Base-by-base conservation (phyloP, 1,140 invertebrate species). In the Pogonognathellus flavescens region DNA sequence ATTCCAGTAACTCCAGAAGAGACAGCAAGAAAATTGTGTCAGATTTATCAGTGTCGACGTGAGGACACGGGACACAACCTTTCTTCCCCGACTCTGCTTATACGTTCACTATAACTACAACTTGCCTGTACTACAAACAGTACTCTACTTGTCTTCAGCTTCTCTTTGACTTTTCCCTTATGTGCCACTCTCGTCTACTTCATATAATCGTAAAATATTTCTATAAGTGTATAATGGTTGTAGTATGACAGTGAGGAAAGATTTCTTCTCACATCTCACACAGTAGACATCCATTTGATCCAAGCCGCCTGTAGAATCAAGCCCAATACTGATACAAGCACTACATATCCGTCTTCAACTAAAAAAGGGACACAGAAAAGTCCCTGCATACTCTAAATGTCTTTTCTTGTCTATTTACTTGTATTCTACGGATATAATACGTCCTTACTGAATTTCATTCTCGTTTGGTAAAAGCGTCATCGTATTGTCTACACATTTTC, bases 1-100 rank as follows among this genome's bases (percentile, higher is more conserved):
- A 66, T 66, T 66, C 20, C 9, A 31, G 53, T 57, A 13, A 57
- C 11, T 13, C 10, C 2, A 10, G 70, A 41, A 62, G 62, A 81
- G 81, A 83, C 85, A 62, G 85, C 41, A 41, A 86, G 85, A 84
- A 86, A 86, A 86, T 86, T 83, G 82, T 83, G 85, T 86, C 85
- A 83, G 82, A 86, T 86, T 86, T 86, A 83, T 86, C 85, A 86
- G 60, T 86, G 85, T 86, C 85, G 72, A 83, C 16, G 50, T 86
- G 81, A 86, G 41, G 82, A 83, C 82, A 80, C 85, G 70, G 70
- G 82, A 82, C 66, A 83, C 59, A 49, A 55, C n/a, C 25, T 53
- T 50, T 20, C 18, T 31, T 49, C 53, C 18, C 18, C n/a, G n/a
- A n/a, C 13, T 25, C 20, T 52, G 50, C n/a, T 57, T 57, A 2